Conservation (phyloP, 1,140 invertebrate species). For the Drosophila biarmipes region DNA sequence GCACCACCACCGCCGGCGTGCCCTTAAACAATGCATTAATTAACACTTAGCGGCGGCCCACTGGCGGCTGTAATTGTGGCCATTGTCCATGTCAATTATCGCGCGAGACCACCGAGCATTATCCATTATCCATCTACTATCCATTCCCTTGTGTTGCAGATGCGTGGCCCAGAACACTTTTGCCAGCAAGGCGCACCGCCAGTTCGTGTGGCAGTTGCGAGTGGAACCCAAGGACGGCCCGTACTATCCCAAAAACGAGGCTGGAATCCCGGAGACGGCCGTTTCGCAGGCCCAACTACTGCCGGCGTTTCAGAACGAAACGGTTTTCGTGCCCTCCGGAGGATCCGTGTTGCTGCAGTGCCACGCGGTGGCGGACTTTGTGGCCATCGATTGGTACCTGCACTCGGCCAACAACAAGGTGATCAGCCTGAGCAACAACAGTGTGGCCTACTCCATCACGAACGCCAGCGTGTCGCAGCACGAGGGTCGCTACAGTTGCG, state of each 20-base stretch:
- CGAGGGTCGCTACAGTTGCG: conserved; percentile 74
- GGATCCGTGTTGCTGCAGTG: conserved; percentile 62
- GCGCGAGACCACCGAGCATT: conserved; percentile 46
- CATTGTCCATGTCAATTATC: conserved; percentile 64
- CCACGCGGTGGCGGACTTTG: conserved; percentile 57
- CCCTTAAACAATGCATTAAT: conserved; percentile 65
- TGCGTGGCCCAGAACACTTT: conserved; percentile 76
- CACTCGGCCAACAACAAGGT: conserved; percentile 46
- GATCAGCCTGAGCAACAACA: conserved; percentile 68
- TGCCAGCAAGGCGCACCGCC: conserved; percentile 65
- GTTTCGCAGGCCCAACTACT: conserved; percentile 53
- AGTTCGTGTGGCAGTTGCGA: conserved; percentile 65
- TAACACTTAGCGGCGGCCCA: conserved; percentile 62
- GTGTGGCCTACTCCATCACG: conserved; percentile 56
- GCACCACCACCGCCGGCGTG: conserved; percentile 23
- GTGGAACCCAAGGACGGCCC: conserved; percentile 45
- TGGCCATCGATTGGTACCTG: conserved; percentile 74
- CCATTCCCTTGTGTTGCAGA: conserved; percentile 60
- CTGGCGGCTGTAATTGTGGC: conserved; percentile 54
- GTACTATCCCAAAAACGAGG: conserved; percentile 22
- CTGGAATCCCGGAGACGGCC: conserved; percentile 6
- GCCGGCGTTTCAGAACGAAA: conserved; percentile 73
- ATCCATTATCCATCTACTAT: conserved; percentile 26
- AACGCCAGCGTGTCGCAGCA: conserved; percentile 52
- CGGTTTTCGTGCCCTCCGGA: conserved; percentile 65